A percentile compares a stretch with the other conserved stretches of the same genome.
Evolutionary conservation across 1,140 invertebrate genomes (phyloP).

Genomic region (Sogatella furcifera): DNA sequence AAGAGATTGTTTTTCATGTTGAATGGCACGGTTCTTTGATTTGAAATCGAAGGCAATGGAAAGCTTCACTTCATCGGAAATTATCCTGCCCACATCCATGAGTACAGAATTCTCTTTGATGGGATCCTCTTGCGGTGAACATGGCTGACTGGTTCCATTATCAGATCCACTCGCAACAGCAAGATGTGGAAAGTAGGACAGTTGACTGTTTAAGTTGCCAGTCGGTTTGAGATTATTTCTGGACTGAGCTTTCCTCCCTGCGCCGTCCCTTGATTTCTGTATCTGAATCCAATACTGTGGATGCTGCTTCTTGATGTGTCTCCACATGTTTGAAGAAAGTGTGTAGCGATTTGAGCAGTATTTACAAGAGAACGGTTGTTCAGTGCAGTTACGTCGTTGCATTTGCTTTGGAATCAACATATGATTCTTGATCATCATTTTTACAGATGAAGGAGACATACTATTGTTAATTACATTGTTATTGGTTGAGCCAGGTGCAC

Average conservation of each 20-base stretch:
- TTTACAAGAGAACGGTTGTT: constrained; percentile 78
- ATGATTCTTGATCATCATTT: constrained; percentile 84
- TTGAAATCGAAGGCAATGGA: constrained; percentile 69
- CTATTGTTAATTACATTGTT: background rate
- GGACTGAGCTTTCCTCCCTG: background rate
- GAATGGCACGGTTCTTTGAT: constrained; percentile 26
- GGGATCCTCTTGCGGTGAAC: background rate
- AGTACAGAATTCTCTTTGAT: too few relatives aligned
- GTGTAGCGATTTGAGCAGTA: constrained; percentile 83
- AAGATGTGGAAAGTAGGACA: background rate
- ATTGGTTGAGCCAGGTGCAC: background rate
- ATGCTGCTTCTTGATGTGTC: constrained; percentile 88
- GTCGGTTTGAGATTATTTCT: background rate
- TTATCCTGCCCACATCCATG: constrained; percentile 15
- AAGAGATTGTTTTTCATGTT: constrained; percentile 16
- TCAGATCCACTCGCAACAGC: background rate
- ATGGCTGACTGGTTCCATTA: background rate
- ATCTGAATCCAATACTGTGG: constrained; percentile 75
- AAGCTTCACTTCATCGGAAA: constrained; percentile 65
- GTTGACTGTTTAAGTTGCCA: background rate
- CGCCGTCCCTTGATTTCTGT: constrained; percentile 31
- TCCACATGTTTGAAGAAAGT: constrained; percentile 82
- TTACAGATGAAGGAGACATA: constrained; percentile 41
- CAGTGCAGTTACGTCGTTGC: constrained; percentile 79
- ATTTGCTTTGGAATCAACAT: constrained; percentile 83